A percentile compares a stretch with the other conserved stretches of the same genome.
Conservation (phyloP, 1,140 invertebrate species). For the Apis cerana region DNA sequence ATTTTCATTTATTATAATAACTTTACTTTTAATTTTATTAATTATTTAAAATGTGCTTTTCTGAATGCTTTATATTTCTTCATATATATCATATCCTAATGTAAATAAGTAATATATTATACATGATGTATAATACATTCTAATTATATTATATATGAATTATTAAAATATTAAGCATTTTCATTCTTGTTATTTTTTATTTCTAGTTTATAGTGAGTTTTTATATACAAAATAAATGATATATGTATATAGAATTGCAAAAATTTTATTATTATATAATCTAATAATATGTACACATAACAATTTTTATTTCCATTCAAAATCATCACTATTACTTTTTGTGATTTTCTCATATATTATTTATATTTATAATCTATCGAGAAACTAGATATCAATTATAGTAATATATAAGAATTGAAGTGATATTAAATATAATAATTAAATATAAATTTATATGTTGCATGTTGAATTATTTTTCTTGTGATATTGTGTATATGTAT, state of each 20-base stretch:
- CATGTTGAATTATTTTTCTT: neutral
- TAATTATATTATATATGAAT: too few species aligned
- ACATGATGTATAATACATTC: too few species aligned
- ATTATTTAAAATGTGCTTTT: too few species aligned
- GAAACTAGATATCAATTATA: neutral
- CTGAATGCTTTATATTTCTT: too few species aligned
- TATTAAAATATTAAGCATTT: neutral
- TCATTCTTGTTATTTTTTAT: neutral
- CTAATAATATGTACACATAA: neutral
- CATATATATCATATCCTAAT: too few species aligned
- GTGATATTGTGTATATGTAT: neutral
- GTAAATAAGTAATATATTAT: too few species aligned
- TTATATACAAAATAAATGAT: neutral
- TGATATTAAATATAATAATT: neutral
- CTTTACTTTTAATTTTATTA: too few species aligned
- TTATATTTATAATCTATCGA: too few species aligned
- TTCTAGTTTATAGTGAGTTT: neutral
- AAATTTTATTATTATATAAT: neutral
- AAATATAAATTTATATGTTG: neutral
- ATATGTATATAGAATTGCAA: neutral
- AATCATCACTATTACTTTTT: neutral
- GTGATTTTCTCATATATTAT: neutral
- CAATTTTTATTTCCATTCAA: neutral
- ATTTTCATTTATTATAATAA: too few species aligned
- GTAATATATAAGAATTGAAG: neutral